Base-by-base conservation (phyloP, 2,888 invertebrate species). In the Marasmarcha lunaedactyla region DNA sequence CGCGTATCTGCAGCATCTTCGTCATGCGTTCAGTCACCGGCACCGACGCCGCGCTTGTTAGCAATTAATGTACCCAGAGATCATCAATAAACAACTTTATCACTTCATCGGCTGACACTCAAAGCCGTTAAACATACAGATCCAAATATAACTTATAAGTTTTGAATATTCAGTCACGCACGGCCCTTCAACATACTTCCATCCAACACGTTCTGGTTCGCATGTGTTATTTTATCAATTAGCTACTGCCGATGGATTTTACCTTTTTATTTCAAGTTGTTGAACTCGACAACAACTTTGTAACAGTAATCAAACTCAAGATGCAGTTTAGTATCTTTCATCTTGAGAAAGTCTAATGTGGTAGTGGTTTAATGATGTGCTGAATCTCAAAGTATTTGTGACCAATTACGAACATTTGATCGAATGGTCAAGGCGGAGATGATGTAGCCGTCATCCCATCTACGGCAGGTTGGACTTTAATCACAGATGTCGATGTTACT, bases 21-120 rank as follows among this genome's bases (percentile, higher is more conserved):
- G 77, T 78, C 74, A 72, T 71, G 71, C 57, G 56, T 50, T 54
- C 61, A 60, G 67, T 65, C 67, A 61, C 63, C 59, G 64, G 60
- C 67, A 69, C 67, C 71, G 66, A 72, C 71, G 71, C 74, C 73
- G 78, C 20, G 20, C 74, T 66, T 66, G 70, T 64, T 69, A 69
- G 79, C 81, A 79, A 79, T 81, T 81, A 81, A 76, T 72, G 76
- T 67, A 63, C 64, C 69, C 59, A 63, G 76, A 76, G 76, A 81
- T 79, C 79, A 81, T 81, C 76, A 81, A 78, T 81, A 79, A 77
- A 76, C 71, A 73, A 64, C 69, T 77, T 79, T 78, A 83, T 83
- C 81, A 74, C 71, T 73, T 72, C 74, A 83, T 83, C 81, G 67
- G 59, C 62, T 66, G 77, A 76, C 76, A 70, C 61, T 59, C 55